phyloP scores from a whole-genome alignment of 2,113 vertebrate genomes.

The Rhynchomys soricoides region DNA sequence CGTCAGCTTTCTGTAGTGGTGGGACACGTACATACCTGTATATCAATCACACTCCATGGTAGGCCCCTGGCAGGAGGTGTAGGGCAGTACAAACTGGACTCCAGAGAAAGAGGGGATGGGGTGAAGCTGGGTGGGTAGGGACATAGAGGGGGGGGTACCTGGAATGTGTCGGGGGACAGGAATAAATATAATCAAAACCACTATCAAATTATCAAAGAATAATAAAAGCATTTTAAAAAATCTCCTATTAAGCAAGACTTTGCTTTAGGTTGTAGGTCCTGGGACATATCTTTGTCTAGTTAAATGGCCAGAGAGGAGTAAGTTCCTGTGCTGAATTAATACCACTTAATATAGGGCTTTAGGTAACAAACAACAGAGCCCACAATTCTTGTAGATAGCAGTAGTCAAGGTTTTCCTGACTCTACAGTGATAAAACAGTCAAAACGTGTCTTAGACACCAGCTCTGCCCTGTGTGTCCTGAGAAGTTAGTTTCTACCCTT shows the following conservation, averaged over 20 bases:
- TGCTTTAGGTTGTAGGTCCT: not conserved
- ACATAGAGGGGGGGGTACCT: not conserved
- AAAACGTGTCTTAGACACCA: not conserved
- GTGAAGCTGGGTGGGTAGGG: not conserved
- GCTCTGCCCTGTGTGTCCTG: not conserved
- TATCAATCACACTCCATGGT: not conserved
- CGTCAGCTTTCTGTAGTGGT: not conserved
- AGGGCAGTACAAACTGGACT: not conserved
- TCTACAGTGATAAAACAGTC: constrained; percentile 19
- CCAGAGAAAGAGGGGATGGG: not conserved
- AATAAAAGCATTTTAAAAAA: not conserved
- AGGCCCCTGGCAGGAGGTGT: not conserved
- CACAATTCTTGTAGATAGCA: not conserved
- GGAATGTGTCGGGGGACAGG: too few species aligned
- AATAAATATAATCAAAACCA: not conserved
- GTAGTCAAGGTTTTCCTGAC: not conserved
- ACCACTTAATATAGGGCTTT: not conserved
- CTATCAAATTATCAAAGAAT: not conserved
- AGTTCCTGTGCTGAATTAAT: not conserved
- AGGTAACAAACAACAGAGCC: not conserved
- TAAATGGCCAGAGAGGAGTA: constrained; percentile 29
- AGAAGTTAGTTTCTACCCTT: not conserved
- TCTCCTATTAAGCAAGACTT: not conserved
- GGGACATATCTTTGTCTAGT: not conserved
- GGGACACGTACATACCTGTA: not conserved